phyloP scores from a whole-genome alignment of 2,113 vertebrate genomes.

The Phyllostomus discolor region DNA sequence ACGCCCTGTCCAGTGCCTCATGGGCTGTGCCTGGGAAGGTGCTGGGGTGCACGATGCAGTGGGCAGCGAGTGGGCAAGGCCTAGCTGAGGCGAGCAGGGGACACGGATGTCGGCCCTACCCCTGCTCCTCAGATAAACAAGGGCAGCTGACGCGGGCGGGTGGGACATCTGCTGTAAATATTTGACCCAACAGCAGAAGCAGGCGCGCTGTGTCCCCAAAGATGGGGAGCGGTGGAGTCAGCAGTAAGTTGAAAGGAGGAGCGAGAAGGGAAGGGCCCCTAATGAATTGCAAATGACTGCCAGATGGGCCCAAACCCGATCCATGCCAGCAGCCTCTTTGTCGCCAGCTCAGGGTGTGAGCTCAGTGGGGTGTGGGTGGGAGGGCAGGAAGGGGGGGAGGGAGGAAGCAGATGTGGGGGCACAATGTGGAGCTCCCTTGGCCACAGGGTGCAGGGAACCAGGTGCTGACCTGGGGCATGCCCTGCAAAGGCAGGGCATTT shows the following conservation, averaged over 20 bases:
- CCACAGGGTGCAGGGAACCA: neutral
- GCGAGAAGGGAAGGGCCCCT: conserved; percentile 19
- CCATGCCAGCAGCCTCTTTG: conserved; percentile 24
- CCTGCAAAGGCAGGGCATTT: neutral
- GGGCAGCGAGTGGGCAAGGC: neutral
- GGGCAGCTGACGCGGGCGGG: neutral
- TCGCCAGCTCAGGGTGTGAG: neutral
- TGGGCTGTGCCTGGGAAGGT: neutral
- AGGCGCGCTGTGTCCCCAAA: neutral
- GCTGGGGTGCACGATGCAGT: fast-evolving
- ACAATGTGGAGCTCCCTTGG: neutral
- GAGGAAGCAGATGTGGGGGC: neutral
- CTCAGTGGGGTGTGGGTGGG: neutral
- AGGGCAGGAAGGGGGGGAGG: neutral
- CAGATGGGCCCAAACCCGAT: conserved; percentile 56
- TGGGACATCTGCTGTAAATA: conserved; percentile 54
- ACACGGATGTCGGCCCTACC: neutral
- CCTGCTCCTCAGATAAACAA: neutral
- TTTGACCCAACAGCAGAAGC: conserved; percentile 13
- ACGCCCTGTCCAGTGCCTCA: fast-evolving
- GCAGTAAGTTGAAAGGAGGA: conserved; percentile 21
- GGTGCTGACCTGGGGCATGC: neutral
- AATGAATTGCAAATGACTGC: conserved; percentile 63
- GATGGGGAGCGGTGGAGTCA: conserved; percentile 35
- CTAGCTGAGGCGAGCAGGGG: neutral